Percentiles rank a stretch among this genome's conserved stretches.
These are phyloP conservation scores for Cynaeus angustus DNA, from an alignment of 2,888 invertebrate genomes.

Conservation along the genomic window DNA sequence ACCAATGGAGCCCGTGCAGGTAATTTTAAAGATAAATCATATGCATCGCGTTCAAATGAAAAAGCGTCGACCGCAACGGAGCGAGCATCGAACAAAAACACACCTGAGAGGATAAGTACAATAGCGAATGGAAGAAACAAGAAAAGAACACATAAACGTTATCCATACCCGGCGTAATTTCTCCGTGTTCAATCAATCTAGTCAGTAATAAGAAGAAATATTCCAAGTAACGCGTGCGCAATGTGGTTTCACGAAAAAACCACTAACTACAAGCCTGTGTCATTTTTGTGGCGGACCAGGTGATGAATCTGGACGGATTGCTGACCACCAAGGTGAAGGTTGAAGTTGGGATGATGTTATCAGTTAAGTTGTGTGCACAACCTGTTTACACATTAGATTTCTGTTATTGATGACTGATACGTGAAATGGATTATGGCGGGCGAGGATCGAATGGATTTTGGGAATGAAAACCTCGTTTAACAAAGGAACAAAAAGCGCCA, in stretches of 20 bases:
- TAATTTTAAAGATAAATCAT: constrained; percentile 47
- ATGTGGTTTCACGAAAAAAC: constrained; percentile 61
- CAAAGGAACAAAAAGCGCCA: constrained; percentile 11
- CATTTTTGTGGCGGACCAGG: constrained; percentile 57
- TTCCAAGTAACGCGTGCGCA: constrained; percentile 61
- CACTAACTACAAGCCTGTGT: constrained; percentile 60
- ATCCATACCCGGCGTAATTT: constrained; percentile 55
- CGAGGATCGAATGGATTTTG: neutral
- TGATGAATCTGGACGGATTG: constrained; percentile 40
- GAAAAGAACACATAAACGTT: constrained; percentile 54
- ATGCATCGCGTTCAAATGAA: constrained; percentile 45
- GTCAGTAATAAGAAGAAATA: constrained; percentile 59
- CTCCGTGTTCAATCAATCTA: constrained; percentile 64
- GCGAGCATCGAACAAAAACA: constrained; percentile 59
- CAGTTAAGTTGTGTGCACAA: constrained; percentile 60
- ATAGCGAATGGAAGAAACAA: constrained; percentile 29
- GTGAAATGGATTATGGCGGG: constrained; percentile 57
- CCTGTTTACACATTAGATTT: constrained; percentile 60
- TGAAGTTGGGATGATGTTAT: constrained; percentile 54
- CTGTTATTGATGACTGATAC: constrained; percentile 57
- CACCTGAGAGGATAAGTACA: constrained; percentile 19
- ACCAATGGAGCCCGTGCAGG: constrained; percentile 44
- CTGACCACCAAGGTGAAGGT: constrained; percentile 27
- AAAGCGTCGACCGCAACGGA: constrained; percentile 53
- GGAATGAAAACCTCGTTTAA: constrained; percentile 3